Evolutionary conservation across 1,140 invertebrate genomes (phyloP), one percentile per base, ranked within the genome.

Genomic region (Neuroterus valhalla): DNA sequence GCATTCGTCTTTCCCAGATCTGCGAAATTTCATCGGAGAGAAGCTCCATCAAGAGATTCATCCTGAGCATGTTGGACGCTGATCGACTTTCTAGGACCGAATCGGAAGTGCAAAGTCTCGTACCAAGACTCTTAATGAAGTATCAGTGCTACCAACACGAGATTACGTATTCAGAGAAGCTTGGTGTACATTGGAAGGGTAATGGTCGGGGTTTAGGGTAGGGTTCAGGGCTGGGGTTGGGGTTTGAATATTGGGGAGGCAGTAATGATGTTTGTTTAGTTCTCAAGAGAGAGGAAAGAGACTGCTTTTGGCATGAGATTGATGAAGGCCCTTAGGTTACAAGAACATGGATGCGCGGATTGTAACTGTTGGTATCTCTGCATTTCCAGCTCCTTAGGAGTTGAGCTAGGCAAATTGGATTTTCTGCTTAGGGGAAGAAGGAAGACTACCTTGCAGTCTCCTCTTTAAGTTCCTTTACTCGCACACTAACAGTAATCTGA

Each of bases 321-420:
- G 12, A 62, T 62, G 21, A 38, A 31, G 55, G 55, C 3, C 55
- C 12, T 62, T 14, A 31, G 10, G n/a, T 62, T 6, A 23, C 21
- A 70, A 79, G 66, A 68, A 73, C 71, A 72, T 77, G 68, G 50
- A 31, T 62, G 55, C 23, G 55, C 55, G 31, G 31, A 62, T 62
- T 62, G 55, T 31, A 62, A 62, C 55, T 38, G 21, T 62, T 62
- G 26, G 55, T 14, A 55, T 62, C 31, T 11, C 26, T 31, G 14
- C 26, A 62, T 62, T 14, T 62, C 31, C 55, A 62, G 55, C 55
- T 62, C 55, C 15, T 62, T 62, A 62, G 67, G 66, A 72, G 68
- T 75, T 79, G 74, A 79, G 77, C 75, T 78, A 76, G 70, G 75
- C 71, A 81, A 81, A 81, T 81, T 81, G 79, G 73, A 81, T 79